Base-by-base conservation (phyloP, 2,113 vertebrate species). In the Clarias gariepinus region DNA sequence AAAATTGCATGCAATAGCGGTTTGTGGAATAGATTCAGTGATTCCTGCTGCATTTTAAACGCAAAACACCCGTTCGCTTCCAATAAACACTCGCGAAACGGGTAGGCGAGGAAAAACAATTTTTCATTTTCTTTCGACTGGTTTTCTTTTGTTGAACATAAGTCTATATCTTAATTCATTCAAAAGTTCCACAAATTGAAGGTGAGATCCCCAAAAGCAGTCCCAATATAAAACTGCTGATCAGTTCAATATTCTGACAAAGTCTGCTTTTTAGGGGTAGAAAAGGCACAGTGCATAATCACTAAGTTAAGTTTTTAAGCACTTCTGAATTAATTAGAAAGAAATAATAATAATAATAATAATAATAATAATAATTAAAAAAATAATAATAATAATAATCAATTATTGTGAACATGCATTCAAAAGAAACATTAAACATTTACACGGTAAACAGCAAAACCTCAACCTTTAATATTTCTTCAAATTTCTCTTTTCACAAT, bases 1-100 rank as follows among this genome's bases (percentile, higher is more conserved):
- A 88, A 90, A 92, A 92, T 90, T 90, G 91, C 92, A 93, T 92
- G 91, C 92, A 93, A 91, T 94, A 88, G 90, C 92, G 91, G 91
- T 86, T 92, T 88, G 93, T 90, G 68, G 88, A 91, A 89, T 87
- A 90, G 86, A 87, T 77, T 81, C 81, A 82, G 82, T 83, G 85
- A 91, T 87, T 90, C 81, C 87, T 89, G 87, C 89, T 57, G 78
- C 90, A 85, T 91, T 91, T 90, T 91, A 91, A 93, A 91, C 53
- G 12, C 88, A 90, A 88, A 89, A 89, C 89, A 84, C 88, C 52
- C 7, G 76, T 73, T 83, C 77, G 85, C 87, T 87, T 86, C 90
- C 86, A 83, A 82, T 92, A 89, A 92, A 92, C 86, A 92, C 90
- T 91, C 92, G 91, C 81, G 9, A 33, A 79, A 33, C 7, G 16